Base-by-base conservation (phyloP, 2,888 invertebrate genomes). In the Hermaeophaga mercurialis region DNA sequence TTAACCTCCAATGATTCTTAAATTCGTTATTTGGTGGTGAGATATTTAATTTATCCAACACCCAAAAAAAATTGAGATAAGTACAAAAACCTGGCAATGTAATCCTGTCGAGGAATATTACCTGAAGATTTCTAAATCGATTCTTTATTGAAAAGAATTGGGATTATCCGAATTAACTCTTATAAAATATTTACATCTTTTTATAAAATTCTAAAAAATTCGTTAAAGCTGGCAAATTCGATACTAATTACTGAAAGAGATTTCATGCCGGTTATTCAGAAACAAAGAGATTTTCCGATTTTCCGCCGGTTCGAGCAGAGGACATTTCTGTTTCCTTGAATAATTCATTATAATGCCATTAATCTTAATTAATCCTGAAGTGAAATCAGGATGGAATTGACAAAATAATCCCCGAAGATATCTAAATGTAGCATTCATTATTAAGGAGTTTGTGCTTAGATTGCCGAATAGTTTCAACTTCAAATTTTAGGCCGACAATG, bases 301-400 rank as follows among this genome's bases (percentile, higher is more conserved):
- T 43, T 43, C 43, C 11, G 52, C 11, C 50, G 50, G 34, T 52
- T 28, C 3, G 24, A 43, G 34, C 14, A 8, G 26, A 43, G 48
- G 49, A 54, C 47, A 50, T 58, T 48, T 47, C 58, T 31, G 43
- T 54, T 48, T 45, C 38, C 50, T 48, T 54, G 58, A 56, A 60
- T 62, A 54, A 62, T 60, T 62, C 60, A 56, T 58, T 54, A 62
- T 60, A 60, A 62, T 49, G 52, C 56, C 54, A 58, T 62, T 62
- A 62, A 62, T 62, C 62, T 59, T 62, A 58, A 62, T 62, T 60
- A 60, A 60, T 62, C 62, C 52, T 38, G 31, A 17, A 39, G 58
- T 44, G 44, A 34, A 62, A 62, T 62, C 45, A 53, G 38, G 54
- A 50, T 54, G 56, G 56, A 59, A 60, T 60, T 54, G 58, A 58